These are phyloP conservation scores for Lathamus discolor DNA, from an alignment of 2,113 vertebrate genomes.

Conservation along the genomic window DNA sequence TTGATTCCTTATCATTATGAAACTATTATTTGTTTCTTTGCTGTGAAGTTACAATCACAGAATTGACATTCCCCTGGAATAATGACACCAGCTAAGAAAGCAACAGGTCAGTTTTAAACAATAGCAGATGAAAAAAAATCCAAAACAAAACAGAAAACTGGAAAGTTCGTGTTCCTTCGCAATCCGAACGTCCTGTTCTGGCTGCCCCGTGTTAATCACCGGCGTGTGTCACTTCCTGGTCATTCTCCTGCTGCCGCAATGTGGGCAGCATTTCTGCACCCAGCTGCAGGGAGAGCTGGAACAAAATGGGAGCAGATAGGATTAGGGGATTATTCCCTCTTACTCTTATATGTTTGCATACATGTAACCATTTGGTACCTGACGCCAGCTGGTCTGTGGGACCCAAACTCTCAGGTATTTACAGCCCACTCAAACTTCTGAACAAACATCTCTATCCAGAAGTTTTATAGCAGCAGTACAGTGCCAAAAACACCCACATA, in stretches of 20 bases:
- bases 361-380: accelerated
- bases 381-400: accelerated
- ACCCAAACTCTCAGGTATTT: neutral
- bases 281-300: neutral
- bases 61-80: neutral
- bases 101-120: constrained; percentile 6
- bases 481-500: neutral
- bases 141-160: neutral
- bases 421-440: neutral
- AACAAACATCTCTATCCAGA: neutral
- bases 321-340: neutral
- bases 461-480: accelerated
- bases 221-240: neutral
- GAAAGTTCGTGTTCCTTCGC: neutral
- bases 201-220: neutral
- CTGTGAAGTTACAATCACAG: neutral
- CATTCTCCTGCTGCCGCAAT: accelerated
- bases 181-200: constrained; percentile 42
- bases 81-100: neutral
- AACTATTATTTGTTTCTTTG: neutral
- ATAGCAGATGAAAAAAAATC: neutral
- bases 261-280: neutral
- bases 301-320: neutral
- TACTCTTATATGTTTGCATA: no score
- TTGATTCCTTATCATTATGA: neutral